Conservation (phyloP, 2,888 invertebrate genomes). For the Molanna angustata region DNA sequence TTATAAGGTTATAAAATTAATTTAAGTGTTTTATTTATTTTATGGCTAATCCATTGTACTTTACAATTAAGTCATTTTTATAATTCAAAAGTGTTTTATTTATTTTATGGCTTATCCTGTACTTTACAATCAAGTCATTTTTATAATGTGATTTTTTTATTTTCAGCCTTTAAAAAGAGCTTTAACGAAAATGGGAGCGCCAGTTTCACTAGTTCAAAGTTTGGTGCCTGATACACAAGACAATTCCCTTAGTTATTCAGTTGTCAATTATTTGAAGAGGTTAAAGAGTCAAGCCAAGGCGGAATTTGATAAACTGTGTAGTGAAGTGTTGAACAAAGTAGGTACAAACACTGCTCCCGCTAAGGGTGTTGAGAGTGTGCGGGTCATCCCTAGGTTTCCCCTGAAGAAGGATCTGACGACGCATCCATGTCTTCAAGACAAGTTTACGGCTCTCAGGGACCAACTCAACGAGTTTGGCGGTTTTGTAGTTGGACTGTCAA, state of each 20-base stretch:
- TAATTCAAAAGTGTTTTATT: too few species aligned
- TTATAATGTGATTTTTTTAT: too few species aligned
- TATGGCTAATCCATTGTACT: too few species aligned
- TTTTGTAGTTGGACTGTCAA: conserved; percentile 71
- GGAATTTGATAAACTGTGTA: conserved; percentile 85
- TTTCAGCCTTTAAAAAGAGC: conserved; percentile 86
- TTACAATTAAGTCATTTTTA: too few species aligned
- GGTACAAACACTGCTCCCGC: conserved; percentile 48
- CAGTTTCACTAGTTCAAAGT: conserved; percentile 75
- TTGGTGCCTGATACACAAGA: conserved; percentile 91
- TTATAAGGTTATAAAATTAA: too few species aligned
- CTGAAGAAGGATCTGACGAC: conserved; percentile 78
- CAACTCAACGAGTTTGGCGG: conserved; percentile 85
- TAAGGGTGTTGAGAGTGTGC: conserved; percentile 69
- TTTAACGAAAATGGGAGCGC: conserved; percentile 86
- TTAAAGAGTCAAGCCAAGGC: conserved; percentile 92
- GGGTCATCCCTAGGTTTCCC: conserved; percentile 67
- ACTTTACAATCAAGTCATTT: too few species aligned
- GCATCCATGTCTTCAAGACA: conserved; percentile 78
- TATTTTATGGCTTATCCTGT: too few species aligned
- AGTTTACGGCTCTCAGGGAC: conserved; percentile 76
- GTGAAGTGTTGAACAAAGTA: conserved; percentile 70
- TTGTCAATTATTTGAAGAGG: conserved; percentile 91
- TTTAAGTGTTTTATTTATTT: too few species aligned
- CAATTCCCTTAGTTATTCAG: conserved; percentile 88